Evolutionary conservation across 2,797 vertebrate species (phyloP).

Genomic region (Pterois miles): DNA sequence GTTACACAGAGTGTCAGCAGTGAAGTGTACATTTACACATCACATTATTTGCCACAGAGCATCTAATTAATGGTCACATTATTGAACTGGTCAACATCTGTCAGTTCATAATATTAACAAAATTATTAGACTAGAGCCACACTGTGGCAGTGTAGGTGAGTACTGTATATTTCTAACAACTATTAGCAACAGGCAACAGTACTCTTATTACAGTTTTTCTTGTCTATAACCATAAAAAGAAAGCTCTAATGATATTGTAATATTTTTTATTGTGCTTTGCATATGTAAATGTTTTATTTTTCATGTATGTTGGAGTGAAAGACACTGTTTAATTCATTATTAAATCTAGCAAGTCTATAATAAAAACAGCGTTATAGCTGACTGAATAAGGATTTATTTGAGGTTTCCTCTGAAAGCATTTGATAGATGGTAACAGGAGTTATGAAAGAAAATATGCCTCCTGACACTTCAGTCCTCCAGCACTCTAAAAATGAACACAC

Average conservation of each 20-base stretch:
- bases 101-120: neutral
- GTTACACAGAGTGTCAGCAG: neutral
- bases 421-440: neutral
- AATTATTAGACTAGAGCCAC: neutral
- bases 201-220: neutral
- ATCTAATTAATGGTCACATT: neutral
- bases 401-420: neutral
- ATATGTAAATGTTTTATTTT: neutral
- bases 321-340: neutral
- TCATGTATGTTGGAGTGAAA: neutral
- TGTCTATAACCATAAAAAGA: neutral
- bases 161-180: neutral
- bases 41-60: neutral
- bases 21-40: neutral
- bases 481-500: neutral
- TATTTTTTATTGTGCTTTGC: neutral
- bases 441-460: neutral
- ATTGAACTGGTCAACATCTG: neutral
- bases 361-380: neutral
- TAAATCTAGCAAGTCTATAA: neutral
- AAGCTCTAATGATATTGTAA: neutral
- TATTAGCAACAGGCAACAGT: neutral
- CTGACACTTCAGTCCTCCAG: neutral
- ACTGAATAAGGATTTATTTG: neutral
- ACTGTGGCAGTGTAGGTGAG: neutral